Evolutionary conservation across 2,797 vertebrate genomes (phyloP).

Genomic region (Sarcoramphus papa): DNA sequence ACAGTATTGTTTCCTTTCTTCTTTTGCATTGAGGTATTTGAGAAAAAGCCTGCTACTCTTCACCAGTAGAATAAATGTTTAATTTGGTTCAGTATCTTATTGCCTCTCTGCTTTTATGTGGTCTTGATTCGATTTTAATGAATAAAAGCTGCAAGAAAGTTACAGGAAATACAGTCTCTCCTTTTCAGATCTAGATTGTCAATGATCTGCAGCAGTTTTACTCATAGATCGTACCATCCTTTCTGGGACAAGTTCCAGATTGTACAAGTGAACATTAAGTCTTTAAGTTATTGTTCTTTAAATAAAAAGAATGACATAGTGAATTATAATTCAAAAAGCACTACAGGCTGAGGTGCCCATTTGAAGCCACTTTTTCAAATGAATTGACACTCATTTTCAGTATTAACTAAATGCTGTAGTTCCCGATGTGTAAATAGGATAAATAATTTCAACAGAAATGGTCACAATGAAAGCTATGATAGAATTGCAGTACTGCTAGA

Average conservation of each 20-base stretch:
- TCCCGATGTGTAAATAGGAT: not conserved
- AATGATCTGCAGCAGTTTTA: not conserved
- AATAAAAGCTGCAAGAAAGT: not conserved
- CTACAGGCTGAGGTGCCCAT: not conserved
- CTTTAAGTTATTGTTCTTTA: not conserved
- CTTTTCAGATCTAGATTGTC: not conserved
- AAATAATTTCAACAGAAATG: slow-evolving; percentile 23
- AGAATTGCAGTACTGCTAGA: not conserved
- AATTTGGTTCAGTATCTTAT: not conserved
- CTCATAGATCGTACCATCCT: not conserved
- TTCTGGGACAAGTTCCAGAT: slow-evolving; percentile 2
- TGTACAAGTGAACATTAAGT: not conserved
- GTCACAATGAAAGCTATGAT: not conserved
- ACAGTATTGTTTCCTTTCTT: not conserved
- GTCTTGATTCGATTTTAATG: not conserved
- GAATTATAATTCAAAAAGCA: slow-evolving; percentile 6
- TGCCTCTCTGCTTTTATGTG: not conserved
- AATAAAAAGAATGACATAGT: not conserved
- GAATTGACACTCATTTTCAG: slow-evolving; percentile 16
- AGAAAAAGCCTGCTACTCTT: not conserved
- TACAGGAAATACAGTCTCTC: not conserved
- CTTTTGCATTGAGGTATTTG: not conserved
- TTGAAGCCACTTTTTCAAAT: slow-evolving; percentile 15
- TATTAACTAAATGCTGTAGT: slow-evolving; percentile 2
- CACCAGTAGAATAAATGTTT: not conserved